Base-by-base conservation (phyloP, 2,888 invertebrate genomes). In the Seladonia tumulorum region DNA sequence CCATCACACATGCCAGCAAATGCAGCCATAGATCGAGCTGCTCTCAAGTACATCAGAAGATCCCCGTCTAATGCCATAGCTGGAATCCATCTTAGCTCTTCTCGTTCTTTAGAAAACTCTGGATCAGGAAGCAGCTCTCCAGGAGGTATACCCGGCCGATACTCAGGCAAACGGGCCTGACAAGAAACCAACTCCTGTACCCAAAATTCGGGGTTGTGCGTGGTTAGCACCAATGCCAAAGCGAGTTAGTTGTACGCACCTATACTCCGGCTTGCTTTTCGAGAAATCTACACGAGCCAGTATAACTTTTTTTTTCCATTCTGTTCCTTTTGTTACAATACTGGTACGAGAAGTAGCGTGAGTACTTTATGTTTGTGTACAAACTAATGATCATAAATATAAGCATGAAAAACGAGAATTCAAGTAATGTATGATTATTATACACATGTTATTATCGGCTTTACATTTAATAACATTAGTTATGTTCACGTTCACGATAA, bases 1-100 rank as follows among this genome's bases (percentile, higher is more conserved):
- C 99, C 99, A 96, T 99, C 99, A 96, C 99, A 99, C 99, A 99
- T 99, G 93, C 99, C 99, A 89, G 99, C 99, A 96, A 99, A 99
- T 85, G 99, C 99, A 94, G 99, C 99, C 98, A 99, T 99, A 87
- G 99, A 99, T 93, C 99, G 97, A 91, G 99, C 99, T 92, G 99
- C 99, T 94, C 99, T 96, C 95, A 99, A 97, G 96, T 98, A 99
- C 99, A 99, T 99, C 94, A 99, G 97, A 95, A 99, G 97, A 96
- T 99, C 99, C 92, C 98, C 97, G 96, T 99, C 99, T 93, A 97
- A 96, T 91, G 98, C 97, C 96, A 99, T 98, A 92, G 98, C 98
- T 86, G 99, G 99, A 95, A 98, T 96, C 99, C 99, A 99, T 96
- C 98, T 96, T 95, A 98, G 96, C 95, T 99, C 99, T 95, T 99